Conservation (phyloP, 2,113 vertebrate species). For the Myotis yumanensis region DNA sequence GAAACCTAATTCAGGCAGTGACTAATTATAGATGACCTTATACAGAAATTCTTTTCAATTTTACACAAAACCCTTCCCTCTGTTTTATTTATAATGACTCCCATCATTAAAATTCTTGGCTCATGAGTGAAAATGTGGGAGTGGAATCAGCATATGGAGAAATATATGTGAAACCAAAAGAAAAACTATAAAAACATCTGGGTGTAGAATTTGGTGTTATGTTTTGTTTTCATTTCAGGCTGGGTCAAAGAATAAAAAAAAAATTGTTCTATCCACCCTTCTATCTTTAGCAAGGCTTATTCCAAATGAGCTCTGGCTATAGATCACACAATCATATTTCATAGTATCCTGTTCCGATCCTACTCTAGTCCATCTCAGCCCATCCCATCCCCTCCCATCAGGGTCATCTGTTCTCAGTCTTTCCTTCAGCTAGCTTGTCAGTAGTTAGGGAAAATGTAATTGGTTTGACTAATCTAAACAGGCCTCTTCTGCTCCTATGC, state of each 20-base stretch:
- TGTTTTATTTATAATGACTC: slow-evolving; percentile 22
- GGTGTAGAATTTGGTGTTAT: background rate
- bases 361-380: background rate
- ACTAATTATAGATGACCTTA: background rate
- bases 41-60: background rate
- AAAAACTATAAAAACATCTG: background rate
- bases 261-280: background rate
- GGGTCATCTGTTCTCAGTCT: background rate
- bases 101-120: slow-evolving; percentile 22
- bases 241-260: background rate
- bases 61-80: background rate
- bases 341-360: background rate
- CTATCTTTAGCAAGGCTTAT: background rate
- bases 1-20: background rate
- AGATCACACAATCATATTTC: background rate
- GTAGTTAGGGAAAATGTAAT: background rate
- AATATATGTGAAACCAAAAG: slow-evolving; percentile 15
- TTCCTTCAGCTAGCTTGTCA: background rate
- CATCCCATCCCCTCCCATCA: background rate
- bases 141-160: background rate
- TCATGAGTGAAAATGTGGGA: background rate
- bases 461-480: background rate
- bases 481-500: background rate
- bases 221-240: slow-evolving; percentile 23
- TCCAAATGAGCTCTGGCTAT: background rate